Evolutionary conservation across 2,888 invertebrate species (phyloP).

Genomic region (Orthosia gracilis): DNA sequence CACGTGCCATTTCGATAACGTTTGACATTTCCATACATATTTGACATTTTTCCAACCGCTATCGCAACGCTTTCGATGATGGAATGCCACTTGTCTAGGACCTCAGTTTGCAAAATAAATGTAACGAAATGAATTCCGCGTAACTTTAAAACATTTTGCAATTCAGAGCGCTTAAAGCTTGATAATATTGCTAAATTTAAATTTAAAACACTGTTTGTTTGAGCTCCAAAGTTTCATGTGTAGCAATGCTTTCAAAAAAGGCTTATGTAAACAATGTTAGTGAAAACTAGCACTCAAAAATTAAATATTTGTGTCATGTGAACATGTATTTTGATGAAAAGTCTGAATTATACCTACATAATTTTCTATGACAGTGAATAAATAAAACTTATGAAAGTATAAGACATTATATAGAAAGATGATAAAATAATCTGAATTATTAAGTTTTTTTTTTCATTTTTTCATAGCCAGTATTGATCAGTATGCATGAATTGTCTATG

Average conservation of each 20-base stretch:
- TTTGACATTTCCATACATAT: too few species aligned
- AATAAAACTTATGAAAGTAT: neutral
- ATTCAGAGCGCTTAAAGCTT: neutral
- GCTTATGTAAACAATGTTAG: neutral
- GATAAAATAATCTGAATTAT: too few species aligned
- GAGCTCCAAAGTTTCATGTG: neutral
- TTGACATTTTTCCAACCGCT: too few species aligned
- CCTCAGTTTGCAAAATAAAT: neutral
- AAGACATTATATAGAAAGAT: neutral
- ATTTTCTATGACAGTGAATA: neutral
- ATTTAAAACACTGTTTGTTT: constrained; percentile 3
- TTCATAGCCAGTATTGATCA: too few species aligned
- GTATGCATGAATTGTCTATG: too few species aligned
- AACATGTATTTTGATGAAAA: neutral
- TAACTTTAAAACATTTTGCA: neutral
- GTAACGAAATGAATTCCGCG: neutral
- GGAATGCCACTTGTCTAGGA: too few species aligned
- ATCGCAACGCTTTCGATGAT: too few species aligned
- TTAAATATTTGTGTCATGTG: neutral
- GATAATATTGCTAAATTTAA: neutral
- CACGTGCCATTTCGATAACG: too few species aligned
- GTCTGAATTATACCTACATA: neutral
- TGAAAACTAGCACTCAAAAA: neutral
- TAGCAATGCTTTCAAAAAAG: neutral
- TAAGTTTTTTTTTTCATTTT: too few species aligned